These are phyloP conservation scores for Morpho deidamia DNA, from an alignment of 2,888 invertebrate genomes.

Conservation along the genomic window DNA sequence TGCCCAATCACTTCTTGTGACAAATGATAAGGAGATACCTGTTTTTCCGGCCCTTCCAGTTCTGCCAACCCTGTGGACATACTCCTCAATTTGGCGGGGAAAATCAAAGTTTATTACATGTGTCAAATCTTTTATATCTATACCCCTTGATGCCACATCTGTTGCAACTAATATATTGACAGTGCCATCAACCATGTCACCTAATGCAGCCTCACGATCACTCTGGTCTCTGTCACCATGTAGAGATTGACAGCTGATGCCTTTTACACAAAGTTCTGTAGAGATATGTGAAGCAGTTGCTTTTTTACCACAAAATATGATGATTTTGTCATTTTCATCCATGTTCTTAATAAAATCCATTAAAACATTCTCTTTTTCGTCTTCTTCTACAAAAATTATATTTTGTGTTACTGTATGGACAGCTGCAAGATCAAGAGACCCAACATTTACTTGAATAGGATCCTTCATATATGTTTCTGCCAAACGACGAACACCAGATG, in stretches of 20 bases:
- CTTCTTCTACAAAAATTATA: constrained; percentile 85
- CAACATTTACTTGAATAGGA: constrained; percentile 94
- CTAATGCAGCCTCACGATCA: constrained; percentile 89
- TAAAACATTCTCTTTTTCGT: constrained; percentile 81
- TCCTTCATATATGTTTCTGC: constrained; percentile 93
- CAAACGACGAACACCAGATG: constrained; percentile 88
- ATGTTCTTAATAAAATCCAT: constrained; percentile 84
- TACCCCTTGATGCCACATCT: constrained; percentile 95
- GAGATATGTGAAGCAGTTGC: constrained; percentile 89
- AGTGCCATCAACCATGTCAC: constrained; percentile 87
- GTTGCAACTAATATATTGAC: constrained; percentile 94
- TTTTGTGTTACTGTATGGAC: constrained; percentile 92
- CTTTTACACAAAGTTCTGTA: constrained; percentile 85
- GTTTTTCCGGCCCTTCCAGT: constrained; percentile 94
- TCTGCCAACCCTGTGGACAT: constrained; percentile 96
- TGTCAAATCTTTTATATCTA: constrained; percentile 93
- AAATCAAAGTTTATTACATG: constrained; percentile 96
- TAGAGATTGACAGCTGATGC: constrained; percentile 86
- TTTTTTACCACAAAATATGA: constrained; percentile 95
- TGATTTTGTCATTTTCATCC: constrained; percentile 87
- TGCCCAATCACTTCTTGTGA: constrained; percentile 90
- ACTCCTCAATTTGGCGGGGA: constrained; percentile 96
- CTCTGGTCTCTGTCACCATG: constrained; percentile 93
- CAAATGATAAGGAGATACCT: constrained; percentile 89
- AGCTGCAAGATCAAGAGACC: constrained; percentile 92